phyloP scores from a whole-genome alignment of 1,140 invertebrate genomes.

The Cyrtorhinus lividipennis region DNA sequence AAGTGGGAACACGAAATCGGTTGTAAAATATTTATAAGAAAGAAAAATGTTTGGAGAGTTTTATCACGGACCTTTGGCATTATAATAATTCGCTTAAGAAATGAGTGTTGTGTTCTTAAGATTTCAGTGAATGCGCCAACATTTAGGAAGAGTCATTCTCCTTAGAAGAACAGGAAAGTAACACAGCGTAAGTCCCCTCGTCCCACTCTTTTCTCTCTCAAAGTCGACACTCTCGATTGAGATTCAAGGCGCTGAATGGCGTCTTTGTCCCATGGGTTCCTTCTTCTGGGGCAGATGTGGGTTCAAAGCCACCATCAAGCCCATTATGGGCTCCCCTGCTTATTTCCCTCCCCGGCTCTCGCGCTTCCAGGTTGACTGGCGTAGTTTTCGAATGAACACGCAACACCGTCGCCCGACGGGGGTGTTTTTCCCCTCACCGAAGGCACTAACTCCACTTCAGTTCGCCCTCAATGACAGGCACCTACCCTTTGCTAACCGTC shows the following conservation, averaged over 20 bases:
- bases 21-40: too few species aligned
- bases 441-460: neutral
- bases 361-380: neutral
- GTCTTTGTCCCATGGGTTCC: slow-evolving; percentile 4
- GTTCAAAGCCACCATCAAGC: slow-evolving; percentile 4
- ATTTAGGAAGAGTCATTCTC: neutral
- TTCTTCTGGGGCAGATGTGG: neutral
- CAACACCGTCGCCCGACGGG: neutral
- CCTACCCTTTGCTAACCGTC: neutral
- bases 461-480: neutral
- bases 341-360: neutral
- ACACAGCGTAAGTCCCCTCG: neutral
- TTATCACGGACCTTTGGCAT: too few species aligned
- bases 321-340: neutral
- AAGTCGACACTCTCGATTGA: neutral
- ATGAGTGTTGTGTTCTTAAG: neutral
- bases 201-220: slow-evolving; percentile 11
- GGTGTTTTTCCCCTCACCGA: neutral
- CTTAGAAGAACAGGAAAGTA: neutral
- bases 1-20: too few species aligned
- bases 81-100: too few species aligned
- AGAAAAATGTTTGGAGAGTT: too few species aligned
- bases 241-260: neutral
- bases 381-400: neutral
- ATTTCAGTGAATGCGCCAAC: neutral